phyloP scores from a whole-genome alignment of 2,797 vertebrate species.

The Falco naumanni region DNA sequence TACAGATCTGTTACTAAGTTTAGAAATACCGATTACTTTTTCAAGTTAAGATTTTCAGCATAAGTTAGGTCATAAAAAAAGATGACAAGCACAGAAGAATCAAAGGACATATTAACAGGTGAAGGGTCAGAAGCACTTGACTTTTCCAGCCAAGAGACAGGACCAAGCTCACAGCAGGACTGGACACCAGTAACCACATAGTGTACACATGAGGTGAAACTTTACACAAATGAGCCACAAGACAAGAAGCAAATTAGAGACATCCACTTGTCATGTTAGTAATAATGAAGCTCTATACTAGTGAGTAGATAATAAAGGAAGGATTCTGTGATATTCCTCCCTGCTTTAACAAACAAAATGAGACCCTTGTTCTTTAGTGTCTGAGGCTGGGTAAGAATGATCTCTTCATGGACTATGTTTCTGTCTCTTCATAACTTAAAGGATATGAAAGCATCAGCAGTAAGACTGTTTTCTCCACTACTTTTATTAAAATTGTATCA shows the following conservation, averaged over 20 bases:
- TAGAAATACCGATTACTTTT: not conserved
- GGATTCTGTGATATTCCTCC: not conserved
- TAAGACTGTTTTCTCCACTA: not conserved
- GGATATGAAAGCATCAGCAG: not conserved
- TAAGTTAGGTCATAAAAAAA: not conserved
- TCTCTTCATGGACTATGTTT: not conserved
- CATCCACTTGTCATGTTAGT: not conserved
- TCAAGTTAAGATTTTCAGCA: not conserved
- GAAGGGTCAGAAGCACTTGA: not conserved
- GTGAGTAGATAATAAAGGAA: not conserved
- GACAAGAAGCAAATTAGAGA: not conserved
- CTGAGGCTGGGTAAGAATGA: not conserved
- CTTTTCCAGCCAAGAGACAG: not conserved
- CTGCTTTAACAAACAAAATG: not conserved
- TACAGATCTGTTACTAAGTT: not conserved
- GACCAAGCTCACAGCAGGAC: not conserved
- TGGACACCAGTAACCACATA: not conserved
- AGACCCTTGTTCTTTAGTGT: not conserved
- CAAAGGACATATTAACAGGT: not conserved
- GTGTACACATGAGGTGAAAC: accelerated
- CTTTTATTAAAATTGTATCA: not conserved
- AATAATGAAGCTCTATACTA: not conserved
- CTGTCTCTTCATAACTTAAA: not conserved
- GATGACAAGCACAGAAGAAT: not conserved
- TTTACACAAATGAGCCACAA: not conserved